Base-by-base conservation (phyloP, 2,113 vertebrate species). In the Struthidea cinerea region DNA sequence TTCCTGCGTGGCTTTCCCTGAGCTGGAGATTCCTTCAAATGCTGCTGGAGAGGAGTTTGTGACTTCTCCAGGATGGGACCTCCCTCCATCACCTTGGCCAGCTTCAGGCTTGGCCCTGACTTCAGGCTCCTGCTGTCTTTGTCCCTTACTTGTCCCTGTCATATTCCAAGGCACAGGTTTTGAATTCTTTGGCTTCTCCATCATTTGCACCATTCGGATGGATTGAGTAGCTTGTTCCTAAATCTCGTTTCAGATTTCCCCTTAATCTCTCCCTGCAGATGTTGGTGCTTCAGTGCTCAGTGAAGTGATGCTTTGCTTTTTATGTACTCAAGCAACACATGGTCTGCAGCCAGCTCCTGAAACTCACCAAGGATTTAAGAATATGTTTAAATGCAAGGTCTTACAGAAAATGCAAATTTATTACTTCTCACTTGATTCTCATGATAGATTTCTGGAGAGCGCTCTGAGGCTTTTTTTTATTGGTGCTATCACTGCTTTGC, bases 381-480 rank as follows among this genome's bases (percentile, higher is more conserved):
- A 65, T 83, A 23, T 50, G 19, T 91, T 87, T 84, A 89, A 94
- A 94, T 94, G 64, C 64, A 73, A 57, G 63, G 61, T 92, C 87
- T 96, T 94, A 93, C 3, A 95, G 74, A 87, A 94, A 89, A 95
- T 93, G 93, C 46, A 94, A 63, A 93, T 94, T 21, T 81, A 76
- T 3, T 78, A 70, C 73, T 91, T 84, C 76, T 85, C 86, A 55
- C 76, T 81, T 87, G 89, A 89, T 87, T 94, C 70, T 95, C 39
- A 16, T 12, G 61, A 91, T 73, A 77, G 84, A 61, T 95, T 96
- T 96, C 71, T 94, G 84, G 91, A 93, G 81, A 90, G 63, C 42
- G 87, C 71, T 96, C 33, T 27, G 57, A 89, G 53, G 52, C 24
- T 57, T 71, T 55, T 64, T 71, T 84, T 64, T 30, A 50, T 75